These are phyloP conservation scores for Rhinatrema bivittatum DNA, from an alignment of 2,797 vertebrate genomes.

Conservation along the genomic window DNA sequence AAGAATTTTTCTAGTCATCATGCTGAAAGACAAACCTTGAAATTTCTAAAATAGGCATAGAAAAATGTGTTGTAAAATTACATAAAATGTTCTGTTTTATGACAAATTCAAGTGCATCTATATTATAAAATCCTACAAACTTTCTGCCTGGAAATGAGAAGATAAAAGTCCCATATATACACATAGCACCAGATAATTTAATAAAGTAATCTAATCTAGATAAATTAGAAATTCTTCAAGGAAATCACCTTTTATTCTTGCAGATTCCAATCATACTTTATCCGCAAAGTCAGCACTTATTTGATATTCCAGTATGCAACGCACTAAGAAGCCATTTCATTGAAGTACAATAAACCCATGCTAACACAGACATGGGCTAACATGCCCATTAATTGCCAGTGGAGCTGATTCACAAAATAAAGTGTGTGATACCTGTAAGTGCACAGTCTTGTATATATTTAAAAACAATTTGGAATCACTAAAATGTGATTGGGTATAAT, in stretches of 20 bases:
- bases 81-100: slow-evolving; percentile 29
- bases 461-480: slow-evolving; percentile 27
- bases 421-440: no score
- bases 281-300: slow-evolving; percentile 38
- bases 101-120: slow-evolving; percentile 56
- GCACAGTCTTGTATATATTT: no score
- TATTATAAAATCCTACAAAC: slow-evolving; percentile 17
- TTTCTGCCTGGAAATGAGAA: slow-evolving; percentile 27
- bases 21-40: slow-evolving; percentile 28
- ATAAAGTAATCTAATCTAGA: slow-evolving; percentile 28
- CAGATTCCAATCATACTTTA: not conserved
- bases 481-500: no score
- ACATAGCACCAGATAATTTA: slow-evolving; percentile 49
- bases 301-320: no score
- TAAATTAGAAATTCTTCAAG: slow-evolving; percentile 17
- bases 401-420: no score
- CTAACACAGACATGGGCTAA: no score
- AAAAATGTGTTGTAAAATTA: no score
- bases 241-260: slow-evolving; percentile 13
- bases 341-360: no score
- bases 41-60: slow-evolving; percentile 42
- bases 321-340: no score
- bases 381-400: no score
- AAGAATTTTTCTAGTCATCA: slow-evolving; percentile 24
- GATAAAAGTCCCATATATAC: slow-evolving; percentile 64